Evolutionary conservation across 2,888 invertebrate genomes (phyloP).

Genomic region (Ditylenchus weischeri): DNA sequence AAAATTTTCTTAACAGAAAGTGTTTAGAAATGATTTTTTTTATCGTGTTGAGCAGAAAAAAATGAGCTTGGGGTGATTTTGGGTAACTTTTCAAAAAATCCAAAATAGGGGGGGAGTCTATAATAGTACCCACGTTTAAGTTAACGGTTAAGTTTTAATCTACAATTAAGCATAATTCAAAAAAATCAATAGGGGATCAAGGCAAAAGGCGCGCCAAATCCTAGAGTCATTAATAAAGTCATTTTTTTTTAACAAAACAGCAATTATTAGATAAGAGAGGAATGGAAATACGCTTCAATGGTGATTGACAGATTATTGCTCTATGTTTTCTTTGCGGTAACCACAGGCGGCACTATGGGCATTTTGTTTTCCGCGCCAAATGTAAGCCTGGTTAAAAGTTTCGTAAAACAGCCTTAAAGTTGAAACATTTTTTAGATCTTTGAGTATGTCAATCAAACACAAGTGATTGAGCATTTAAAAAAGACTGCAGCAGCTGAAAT

Average conservation of each 20-base stretch:
- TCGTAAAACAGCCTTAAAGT: too few species aligned
- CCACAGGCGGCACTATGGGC: constrained; percentile 59
- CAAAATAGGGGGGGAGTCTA: too few species aligned
- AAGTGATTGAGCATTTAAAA: constrained; percentile 41
- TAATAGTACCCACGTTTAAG: too few species aligned
- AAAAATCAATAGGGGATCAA: not conserved
- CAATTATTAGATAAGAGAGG: constrained; percentile 60
- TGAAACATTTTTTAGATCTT: constrained; percentile 47
- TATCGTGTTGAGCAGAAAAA: too few species aligned
- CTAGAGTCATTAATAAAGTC: too few species aligned
- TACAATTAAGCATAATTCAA: too few species aligned
- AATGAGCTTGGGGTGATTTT: too few species aligned
- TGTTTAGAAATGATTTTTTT: too few species aligned
- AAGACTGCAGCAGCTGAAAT: constrained; percentile 37
- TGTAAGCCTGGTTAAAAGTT: constrained; percentile 46
- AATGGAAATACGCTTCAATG: constrained; percentile 64
- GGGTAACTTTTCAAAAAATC: too few species aligned
- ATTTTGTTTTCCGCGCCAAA: constrained; percentile 60
- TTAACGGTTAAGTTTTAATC: too few species aligned
- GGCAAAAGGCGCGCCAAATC: too few species aligned
- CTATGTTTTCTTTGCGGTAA: constrained; percentile 62
- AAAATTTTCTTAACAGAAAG: too few species aligned
- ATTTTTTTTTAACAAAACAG: not conserved
- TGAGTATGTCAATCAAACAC: constrained; percentile 59
- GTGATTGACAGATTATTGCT: constrained; percentile 62